Evolutionary conservation across 2,113 vertebrate species (phyloP), one percentile per base, ranked within the genome.

Genomic region (Catharus bicknelli): DNA sequence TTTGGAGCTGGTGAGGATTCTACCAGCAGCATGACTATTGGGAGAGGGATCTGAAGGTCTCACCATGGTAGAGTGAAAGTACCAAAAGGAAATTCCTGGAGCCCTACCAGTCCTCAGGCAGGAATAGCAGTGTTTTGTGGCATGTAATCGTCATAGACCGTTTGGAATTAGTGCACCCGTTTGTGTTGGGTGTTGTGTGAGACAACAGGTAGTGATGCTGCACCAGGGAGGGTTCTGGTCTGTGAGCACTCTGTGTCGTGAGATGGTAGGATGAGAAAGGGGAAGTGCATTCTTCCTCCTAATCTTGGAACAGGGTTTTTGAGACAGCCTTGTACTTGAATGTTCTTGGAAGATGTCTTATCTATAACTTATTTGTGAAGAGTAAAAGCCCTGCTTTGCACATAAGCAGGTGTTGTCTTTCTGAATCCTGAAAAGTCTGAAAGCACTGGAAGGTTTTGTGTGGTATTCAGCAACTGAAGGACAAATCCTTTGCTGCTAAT

Each of bases 371-470:
- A n/a, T 45, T 13, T 66, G 58, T 66, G 55, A 73, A 42, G n/a
- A 54, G n/a, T 42, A 22, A 38, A 64, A 79, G n/a, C 38, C 63
- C 51, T 69, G 29, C 30, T 70, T 48, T 86, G 43, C 47, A 17
- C 14, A 1, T 55, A 13, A 62, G 40, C 27, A 36, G 9, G 4
- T 40, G 26, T 3, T 68, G 16, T 51, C 17, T 74, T 85, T 42
- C 18, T 11, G n/a, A 36, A 15, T 77, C 79, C 34, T 70, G 67
- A 38, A 6, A 42, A 17, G 17, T 25, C 51, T 51, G 69, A 23
- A 73, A 70, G 45, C 22, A 10, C 25, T 27, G n/a, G 42, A 10
- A 47, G 0, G 0, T 29, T 83, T 67, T 70, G 34, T 67, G 1
- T 13, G n/a, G 2, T 48, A 10, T 63, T 86, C 75, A 70, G 68